These are phyloP conservation scores for Pristis pectinata DNA, from an alignment of 2,797 vertebrate species.

Conservation along the genomic window DNA sequence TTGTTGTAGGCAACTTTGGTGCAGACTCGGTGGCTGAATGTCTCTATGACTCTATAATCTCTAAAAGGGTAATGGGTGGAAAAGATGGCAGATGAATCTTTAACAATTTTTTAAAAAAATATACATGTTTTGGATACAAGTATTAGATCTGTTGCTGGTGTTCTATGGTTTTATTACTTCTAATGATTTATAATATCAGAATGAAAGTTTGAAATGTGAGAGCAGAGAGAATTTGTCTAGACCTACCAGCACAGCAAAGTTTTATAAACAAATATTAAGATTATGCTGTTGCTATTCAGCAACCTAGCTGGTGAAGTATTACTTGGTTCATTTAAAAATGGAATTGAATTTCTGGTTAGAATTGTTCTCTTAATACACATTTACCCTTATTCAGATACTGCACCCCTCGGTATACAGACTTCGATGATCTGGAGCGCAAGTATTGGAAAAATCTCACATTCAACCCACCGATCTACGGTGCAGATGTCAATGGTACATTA, in stretches of 20 bases:
- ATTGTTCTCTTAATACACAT: background rate
- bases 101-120: background rate
- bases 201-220: background rate
- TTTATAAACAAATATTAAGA: background rate
- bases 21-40: no score
- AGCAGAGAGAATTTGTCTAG: background rate
- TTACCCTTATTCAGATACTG: constrained; percentile 66
- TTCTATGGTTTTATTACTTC: background rate
- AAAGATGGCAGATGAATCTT: background rate
- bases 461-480: constrained; percentile 88
- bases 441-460: constrained; percentile 97
- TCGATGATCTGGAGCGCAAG: constrained; percentile 90
- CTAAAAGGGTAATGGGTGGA: background rate
- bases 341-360: background rate
- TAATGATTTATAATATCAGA: background rate
- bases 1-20: no score
- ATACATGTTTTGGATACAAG: background rate
- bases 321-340: background rate
- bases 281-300: background rate
- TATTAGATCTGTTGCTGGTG: background rate
- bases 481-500: constrained; percentile 85
- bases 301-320: background rate
- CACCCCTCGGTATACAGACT: constrained; percentile 78
- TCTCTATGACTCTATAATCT: no score
- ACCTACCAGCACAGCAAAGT: background rate